Evolutionary conservation across 1,140 invertebrate genomes (phyloP), one percentile per base, ranked within the genome.

Genomic region (Cyclina sinensis): DNA sequence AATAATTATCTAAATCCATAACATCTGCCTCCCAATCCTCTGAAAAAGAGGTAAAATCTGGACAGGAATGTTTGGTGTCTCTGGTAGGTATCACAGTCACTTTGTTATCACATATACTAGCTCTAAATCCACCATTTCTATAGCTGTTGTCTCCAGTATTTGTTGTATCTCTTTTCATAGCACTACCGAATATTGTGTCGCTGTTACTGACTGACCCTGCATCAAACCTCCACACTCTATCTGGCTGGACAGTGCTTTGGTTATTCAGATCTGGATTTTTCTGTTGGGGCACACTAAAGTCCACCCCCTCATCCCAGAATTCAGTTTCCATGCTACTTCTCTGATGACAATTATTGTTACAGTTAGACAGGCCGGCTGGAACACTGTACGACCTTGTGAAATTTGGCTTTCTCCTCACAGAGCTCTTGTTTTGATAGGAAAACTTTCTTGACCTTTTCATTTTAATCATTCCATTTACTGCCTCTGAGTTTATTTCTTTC

Each of bases 21-120:
- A 54, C 4, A 18, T 78, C 48, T 2, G 43, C n/a, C 27, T 78
- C 74, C 74, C 74, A 78, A 1, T 76, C 73, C 4, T 76, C 43
- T 35, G 74, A 37, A 14, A 70, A 35, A 16, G 30, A 37, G 18
- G 24, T 37, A 3, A 21, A 11, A 70, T 70, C 21, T 18, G 9
- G 21, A 1, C 0, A 4, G 32, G 65, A 70, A 70, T 70, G 65
- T 70, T 37, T n/a, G 65, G 3, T 37, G 35, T 16, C 65, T 39
- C 12, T 30, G 1, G 24, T 35, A 30, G 14, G 24, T 30, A 70
- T 37, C 65, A 70, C 65, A 70, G 1, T n/a, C 24, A 27, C 16
- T 5, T 5, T 24, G 5, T 9, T 57, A 57, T 57, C 21, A 21
- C 43, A 14, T 43, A 43, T 14, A 43, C 14, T 14, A 43, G 5